Percentiles rank a stretch among this genome's conserved stretches.
These are phyloP conservation scores for Poeciliopsis turrubarensis DNA, from an alignment of 2,113 vertebrate genomes.

Conservation along the genomic window DNA sequence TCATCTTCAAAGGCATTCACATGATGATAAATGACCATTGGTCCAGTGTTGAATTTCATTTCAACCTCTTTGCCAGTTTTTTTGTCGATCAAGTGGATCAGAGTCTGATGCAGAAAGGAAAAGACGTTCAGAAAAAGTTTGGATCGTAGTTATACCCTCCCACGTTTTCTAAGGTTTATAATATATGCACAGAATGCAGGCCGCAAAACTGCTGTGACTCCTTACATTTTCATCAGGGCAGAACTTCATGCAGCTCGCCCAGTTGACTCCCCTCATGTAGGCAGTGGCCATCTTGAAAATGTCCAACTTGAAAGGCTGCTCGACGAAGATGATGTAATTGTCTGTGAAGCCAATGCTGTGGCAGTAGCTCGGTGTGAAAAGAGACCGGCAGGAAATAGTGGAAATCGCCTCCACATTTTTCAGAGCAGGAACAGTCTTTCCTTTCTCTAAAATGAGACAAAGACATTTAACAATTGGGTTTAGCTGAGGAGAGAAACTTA, in stretches of 20 bases:
- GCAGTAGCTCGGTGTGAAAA: conserved; percentile 91
- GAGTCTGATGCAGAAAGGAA: conserved; percentile 77
- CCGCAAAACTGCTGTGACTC: fast-evolving
- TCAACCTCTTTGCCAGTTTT: conserved; percentile 83
- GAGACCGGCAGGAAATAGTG: conserved; percentile 84
- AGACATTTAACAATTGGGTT: background rate
- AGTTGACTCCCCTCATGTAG: conserved; percentile 88
- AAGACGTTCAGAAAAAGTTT: background rate
- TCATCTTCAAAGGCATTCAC: conserved; percentile 92
- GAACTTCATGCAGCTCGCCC: conserved; percentile 90
- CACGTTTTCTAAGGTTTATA: too few relatives aligned
- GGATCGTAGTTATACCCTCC: background rate
- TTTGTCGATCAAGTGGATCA: conserved; percentile 90
- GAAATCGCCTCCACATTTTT: conserved; percentile 85
- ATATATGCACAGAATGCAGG: background rate
- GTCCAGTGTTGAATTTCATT: conserved; percentile 82
- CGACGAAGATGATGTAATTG: conserved; percentile 90
- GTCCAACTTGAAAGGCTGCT: conserved; percentile 92
- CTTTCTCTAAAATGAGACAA: conserved; percentile 41
- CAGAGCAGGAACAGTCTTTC: conserved; percentile 69
- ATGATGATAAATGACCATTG: conserved; percentile 90
- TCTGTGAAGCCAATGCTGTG: conserved; percentile 95
- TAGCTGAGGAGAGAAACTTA: background rate
- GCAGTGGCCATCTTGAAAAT: conserved; percentile 93
- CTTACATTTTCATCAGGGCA: conserved; percentile 88